phyloP scores from a whole-genome alignment of 2,113 vertebrate species.

The Heterochromis multidens region DNA sequence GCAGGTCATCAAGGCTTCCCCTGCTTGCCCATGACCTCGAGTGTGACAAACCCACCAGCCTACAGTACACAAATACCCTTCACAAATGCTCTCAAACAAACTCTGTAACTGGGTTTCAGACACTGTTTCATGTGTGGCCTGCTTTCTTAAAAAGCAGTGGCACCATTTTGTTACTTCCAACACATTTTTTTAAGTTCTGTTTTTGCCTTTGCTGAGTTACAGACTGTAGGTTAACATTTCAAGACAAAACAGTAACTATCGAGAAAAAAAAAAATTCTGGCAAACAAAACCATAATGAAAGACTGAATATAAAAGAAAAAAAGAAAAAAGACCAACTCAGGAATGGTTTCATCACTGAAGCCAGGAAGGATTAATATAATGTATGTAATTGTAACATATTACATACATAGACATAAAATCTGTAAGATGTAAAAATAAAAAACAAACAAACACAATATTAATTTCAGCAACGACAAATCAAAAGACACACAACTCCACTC shows the following conservation, averaged over 20 bases:
- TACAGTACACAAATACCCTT: not conserved
- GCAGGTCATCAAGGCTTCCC: slow-evolving; percentile 33
- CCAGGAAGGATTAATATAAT: not conserved
- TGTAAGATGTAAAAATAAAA: not conserved
- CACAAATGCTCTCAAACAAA: not conserved
- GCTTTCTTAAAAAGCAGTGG: not conserved
- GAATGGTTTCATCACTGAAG: not conserved
- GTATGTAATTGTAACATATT: not conserved
- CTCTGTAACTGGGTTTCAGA: not conserved
- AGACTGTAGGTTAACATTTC: not conserved
- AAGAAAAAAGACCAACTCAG: not conserved
- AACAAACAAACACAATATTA: not conserved
- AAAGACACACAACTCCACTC: slow-evolving; percentile 80
- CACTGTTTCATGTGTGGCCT: not conserved
- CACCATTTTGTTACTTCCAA: not conserved
- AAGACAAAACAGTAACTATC: not conserved
- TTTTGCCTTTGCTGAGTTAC: not conserved
- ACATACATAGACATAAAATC: not conserved
- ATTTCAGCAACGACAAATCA: slow-evolving; percentile 47
- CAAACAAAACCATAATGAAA: too few relatives aligned
- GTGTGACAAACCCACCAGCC: slow-evolving; percentile 1
- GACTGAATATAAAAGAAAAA: not conserved
- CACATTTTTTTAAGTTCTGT: not conserved
- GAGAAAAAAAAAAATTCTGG: too few relatives aligned
- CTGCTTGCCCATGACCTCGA: not conserved